These are phyloP conservation scores for Keiferia lycopersicella DNA, from an alignment of 2,888 invertebrate species.

Conservation along the genomic window DNA sequence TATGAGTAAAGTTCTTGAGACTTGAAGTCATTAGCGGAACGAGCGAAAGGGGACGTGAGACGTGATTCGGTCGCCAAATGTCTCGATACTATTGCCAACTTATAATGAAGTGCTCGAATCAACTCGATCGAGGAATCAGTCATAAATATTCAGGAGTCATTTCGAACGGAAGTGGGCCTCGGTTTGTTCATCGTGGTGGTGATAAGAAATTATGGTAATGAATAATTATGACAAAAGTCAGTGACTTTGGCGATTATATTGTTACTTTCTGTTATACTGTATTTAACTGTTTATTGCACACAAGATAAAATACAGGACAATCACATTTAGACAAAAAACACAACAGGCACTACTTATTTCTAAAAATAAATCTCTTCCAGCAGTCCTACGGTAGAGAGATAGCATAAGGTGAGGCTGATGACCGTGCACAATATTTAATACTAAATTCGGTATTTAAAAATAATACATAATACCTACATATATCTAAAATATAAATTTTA, in stretches of 20 bases:
- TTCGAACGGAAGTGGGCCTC: neutral
- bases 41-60: slow-evolving; percentile 37
- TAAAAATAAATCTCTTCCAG: too few species aligned
- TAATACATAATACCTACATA: too few species aligned
- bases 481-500: too few species aligned
- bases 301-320: too few species aligned
- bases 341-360: too few species aligned
- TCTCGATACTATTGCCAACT: slow-evolving; percentile 23
- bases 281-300: too few species aligned
- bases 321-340: too few species aligned
- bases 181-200: neutral
- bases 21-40: slow-evolving; percentile 39
- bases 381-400: too few species aligned
- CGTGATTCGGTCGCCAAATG: slow-evolving; percentile 35
- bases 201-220: neutral
- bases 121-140: slow-evolving; percentile 3
- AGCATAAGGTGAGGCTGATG: too few species aligned
- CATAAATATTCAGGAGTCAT: slow-evolving; percentile 18
- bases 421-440: too few species aligned
- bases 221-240: neutral
- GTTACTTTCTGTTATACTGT: too few species aligned
- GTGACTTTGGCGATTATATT: neutral
- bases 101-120: slow-evolving; percentile 24
- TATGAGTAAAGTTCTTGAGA: neutral
- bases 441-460: too few species aligned